Evolutionary conservation across 1,140 invertebrate genomes (phyloP).

Genomic region (Antheraea pernyi): DNA sequence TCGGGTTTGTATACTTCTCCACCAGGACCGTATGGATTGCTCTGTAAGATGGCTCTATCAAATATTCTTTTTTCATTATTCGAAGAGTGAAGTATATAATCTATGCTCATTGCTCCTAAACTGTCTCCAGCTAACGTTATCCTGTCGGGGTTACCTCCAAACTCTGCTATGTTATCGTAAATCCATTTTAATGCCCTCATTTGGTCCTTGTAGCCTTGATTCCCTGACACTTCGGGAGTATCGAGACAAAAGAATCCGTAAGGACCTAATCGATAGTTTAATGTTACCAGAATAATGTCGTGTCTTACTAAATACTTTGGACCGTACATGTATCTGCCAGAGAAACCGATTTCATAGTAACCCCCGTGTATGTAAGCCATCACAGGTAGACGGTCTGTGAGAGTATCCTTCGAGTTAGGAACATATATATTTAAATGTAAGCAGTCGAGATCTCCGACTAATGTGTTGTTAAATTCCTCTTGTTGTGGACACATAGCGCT

Average conservation of each 20-base stretch:
- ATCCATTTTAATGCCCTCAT: conserved; percentile 9
- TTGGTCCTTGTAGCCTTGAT: conserved; percentile 20
- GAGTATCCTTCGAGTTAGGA: neutral
- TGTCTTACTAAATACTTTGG: conserved; percentile 78
- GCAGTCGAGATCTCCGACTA: neutral
- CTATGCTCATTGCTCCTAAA: conserved; percentile 3
- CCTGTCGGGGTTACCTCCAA: conserved; percentile 9
- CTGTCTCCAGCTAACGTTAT: conserved; percentile 4
- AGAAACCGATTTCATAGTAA: conserved; percentile 79
- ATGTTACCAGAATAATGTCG: conserved; percentile 79
- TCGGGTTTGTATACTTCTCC: conserved; percentile 11
- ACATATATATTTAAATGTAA: neutral
- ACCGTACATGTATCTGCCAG: conserved; percentile 50
- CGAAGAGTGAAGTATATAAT: conserved; percentile 1
- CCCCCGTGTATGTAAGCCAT: conserved; percentile 79
- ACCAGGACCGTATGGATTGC: conserved; percentile 13
- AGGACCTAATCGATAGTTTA: conserved; percentile 83
- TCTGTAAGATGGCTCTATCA: conserved; percentile 37
- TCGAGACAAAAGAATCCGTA: conserved; percentile 85
- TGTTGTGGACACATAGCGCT: neutral
- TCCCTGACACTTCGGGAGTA: conserved; percentile 65
- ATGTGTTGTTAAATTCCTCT: conserved; percentile 11
- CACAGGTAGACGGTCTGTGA: neutral
- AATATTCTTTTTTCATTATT: conserved; percentile 22
- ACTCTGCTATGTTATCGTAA: conserved; percentile 1